phyloP scores from a whole-genome alignment of 1,140 invertebrate genomes.

The Mactra quadrangularis region DNA sequence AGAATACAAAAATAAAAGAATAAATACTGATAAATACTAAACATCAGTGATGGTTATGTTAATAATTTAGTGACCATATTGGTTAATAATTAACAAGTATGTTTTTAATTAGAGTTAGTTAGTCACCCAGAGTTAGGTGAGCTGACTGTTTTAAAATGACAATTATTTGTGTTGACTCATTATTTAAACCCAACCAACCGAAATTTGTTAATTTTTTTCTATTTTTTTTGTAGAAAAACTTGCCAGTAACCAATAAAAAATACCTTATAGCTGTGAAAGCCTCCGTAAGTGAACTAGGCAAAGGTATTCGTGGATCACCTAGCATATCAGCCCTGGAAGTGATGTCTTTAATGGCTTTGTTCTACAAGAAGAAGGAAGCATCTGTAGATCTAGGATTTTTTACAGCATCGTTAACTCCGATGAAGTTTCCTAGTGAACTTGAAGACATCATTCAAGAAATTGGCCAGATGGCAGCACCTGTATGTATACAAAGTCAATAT shows the following conservation, averaged over 20 bases:
- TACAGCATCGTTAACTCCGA: slow-evolving; percentile 43
- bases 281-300: slow-evolving; percentile 81
- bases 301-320: slow-evolving; percentile 82
- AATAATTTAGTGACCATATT: too few relatives aligned
- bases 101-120: too few relatives aligned
- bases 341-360: slow-evolving; percentile 83
- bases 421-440: slow-evolving; percentile 49
- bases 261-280: slow-evolving; percentile 87
- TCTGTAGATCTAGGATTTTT: slow-evolving; percentile 47
- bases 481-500: slow-evolving; percentile 12
- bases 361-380: slow-evolving; percentile 65
- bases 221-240: slow-evolving; percentile 56
- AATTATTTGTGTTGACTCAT: too few relatives aligned
- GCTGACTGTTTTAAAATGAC: too few relatives aligned
- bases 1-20: too few relatives aligned
- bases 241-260: slow-evolving; percentile 84
- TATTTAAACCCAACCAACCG: too few relatives aligned
- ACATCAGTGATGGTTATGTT: too few relatives aligned
- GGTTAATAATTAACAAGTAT: too few relatives aligned
- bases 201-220: too few relatives aligned
- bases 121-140: too few relatives aligned
- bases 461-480: slow-evolving; percentile 36
- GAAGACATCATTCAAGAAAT: slow-evolving; percentile 57
- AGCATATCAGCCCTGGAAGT: slow-evolving; percentile 85
- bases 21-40: too few relatives aligned